These are phyloP conservation scores for Drosophila demipolita DNA, from an alignment of 2,888 invertebrate genomes.

Conservation along the genomic window DNA sequence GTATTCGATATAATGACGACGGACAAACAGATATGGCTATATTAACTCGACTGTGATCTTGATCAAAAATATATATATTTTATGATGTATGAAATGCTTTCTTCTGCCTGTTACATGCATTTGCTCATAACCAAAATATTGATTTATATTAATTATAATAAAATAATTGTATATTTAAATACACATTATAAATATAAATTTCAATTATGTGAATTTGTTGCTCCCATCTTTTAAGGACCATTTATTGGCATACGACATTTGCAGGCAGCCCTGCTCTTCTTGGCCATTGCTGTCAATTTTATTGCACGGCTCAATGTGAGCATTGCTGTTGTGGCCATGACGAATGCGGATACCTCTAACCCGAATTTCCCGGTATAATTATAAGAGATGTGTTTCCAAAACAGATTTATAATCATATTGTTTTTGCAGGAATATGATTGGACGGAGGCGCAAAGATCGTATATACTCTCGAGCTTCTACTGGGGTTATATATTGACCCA, in stretches of 20 bases:
- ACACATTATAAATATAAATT: not conserved
- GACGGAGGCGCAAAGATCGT: slow-evolving; percentile 86
- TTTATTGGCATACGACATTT: slow-evolving; percentile 88
- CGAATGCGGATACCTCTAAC: slow-evolving; percentile 86
- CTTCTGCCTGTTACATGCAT: too few species aligned
- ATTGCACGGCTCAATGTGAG: slow-evolving; percentile 89
- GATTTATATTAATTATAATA: not conserved
- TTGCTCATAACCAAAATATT: too few species aligned
- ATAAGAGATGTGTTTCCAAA: not conserved
- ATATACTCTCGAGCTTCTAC: slow-evolving; percentile 90
- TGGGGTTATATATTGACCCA: slow-evolving; percentile 90
- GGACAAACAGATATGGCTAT: too few species aligned
- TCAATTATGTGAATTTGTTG: not conserved
- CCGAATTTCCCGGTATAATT: slow-evolving; percentile 85
- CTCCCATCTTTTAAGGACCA: slow-evolving; percentile 70
- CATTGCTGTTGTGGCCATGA: slow-evolving; percentile 91
- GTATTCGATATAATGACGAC: too few species aligned
- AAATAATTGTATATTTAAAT: not conserved
- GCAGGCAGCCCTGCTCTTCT: slow-evolving; percentile 87
- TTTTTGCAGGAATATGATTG: slow-evolving; percentile 77
- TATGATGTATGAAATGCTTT: too few species aligned
- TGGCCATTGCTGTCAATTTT: slow-evolving; percentile 87
- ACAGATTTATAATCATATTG: not conserved
- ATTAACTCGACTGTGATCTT: too few species aligned
- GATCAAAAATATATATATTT: too few species aligned